These are phyloP conservation scores for Micrasema minimum DNA, from an alignment of 1,140 invertebrate genomes.

Conservation along the genomic window DNA sequence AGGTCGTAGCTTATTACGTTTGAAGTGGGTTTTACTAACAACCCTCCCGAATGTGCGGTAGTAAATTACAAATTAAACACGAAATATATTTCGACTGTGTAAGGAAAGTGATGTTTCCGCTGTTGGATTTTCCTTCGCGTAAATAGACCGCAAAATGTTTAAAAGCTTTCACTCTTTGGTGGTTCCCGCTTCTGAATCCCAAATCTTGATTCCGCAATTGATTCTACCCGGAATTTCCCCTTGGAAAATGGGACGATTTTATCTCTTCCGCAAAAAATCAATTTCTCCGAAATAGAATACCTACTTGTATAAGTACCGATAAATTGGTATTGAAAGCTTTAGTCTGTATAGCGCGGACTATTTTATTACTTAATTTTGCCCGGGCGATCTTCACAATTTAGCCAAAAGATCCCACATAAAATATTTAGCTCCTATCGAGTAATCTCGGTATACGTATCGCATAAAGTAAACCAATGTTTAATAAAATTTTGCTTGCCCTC, in stretches of 20 bases:
- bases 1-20: constrained; percentile 27
- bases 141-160: constrained; percentile 10
- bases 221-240: constrained; percentile 12
- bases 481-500: constrained; percentile 12
- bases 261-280: constrained; percentile 17
- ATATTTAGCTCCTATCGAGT: constrained; percentile 20
- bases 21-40: constrained; percentile 18
- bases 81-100: constrained; percentile 8
- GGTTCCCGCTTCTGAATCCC: constrained; percentile 3
- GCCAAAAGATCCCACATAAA: constrained; percentile 33
- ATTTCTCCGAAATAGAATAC: constrained; percentile 26
- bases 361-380: constrained; percentile 34
- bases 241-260: constrained; percentile 7
- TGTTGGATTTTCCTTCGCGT: constrained; percentile 3
- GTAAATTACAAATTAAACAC: constrained; percentile 12
- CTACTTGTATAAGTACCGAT: constrained; percentile 19
- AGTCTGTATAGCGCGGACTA: constrained; percentile 20
- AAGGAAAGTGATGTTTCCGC: constrained; percentile 9
- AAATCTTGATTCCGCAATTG: constrained; percentile 27
- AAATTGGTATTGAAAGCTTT: constrained; percentile 35
- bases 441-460: constrained; percentile 17
- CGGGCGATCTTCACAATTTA: constrained; percentile 20
- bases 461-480: constrained; percentile 27
- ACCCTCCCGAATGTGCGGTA: constrained; percentile 1
- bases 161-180: constrained; percentile 6